Conservation (phyloP, 2,888 invertebrate genomes). For the Sesia bembeciformis region DNA sequence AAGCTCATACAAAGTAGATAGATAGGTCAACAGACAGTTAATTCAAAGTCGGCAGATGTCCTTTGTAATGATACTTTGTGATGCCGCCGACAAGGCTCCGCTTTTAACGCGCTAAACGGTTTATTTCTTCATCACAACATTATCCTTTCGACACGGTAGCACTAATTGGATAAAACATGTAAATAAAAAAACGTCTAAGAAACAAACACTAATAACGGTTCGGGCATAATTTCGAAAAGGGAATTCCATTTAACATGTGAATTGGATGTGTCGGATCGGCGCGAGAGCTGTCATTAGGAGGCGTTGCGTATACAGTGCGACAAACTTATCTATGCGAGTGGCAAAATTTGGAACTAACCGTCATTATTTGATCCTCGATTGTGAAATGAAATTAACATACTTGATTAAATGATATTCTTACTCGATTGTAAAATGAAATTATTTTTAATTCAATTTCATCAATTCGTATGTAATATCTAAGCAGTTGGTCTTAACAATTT, state of each 20-base stretch:
- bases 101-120: slow-evolving; percentile 63
- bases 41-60: neutral
- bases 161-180: slow-evolving; percentile 70
- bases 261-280: slow-evolving; percentile 63
- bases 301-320: slow-evolving; percentile 14
- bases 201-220: slow-evolving; percentile 69
- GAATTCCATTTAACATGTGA: slow-evolving; percentile 73
- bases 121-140: slow-evolving; percentile 62
- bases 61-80: neutral
- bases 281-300: slow-evolving; percentile 52
- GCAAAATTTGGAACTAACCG: no score
- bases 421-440: no score
- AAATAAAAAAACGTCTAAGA: slow-evolving; percentile 60
- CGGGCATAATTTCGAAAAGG: slow-evolving; percentile 62
- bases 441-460: no score
- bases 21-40: no score
- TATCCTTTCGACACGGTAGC: slow-evolving; percentile 75
- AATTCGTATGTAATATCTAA: no score
- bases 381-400: no score
- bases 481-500: no score
- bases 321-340: no score
- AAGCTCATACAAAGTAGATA: no score
- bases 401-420: no score
- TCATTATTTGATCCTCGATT: no score
- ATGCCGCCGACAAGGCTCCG: slow-evolving; percentile 45